Evolutionary conservation across 2,797 vertebrate species (phyloP), one percentile per base, ranked within the genome.

Genomic region (Sternarchorhynchus goeldii): DNA sequence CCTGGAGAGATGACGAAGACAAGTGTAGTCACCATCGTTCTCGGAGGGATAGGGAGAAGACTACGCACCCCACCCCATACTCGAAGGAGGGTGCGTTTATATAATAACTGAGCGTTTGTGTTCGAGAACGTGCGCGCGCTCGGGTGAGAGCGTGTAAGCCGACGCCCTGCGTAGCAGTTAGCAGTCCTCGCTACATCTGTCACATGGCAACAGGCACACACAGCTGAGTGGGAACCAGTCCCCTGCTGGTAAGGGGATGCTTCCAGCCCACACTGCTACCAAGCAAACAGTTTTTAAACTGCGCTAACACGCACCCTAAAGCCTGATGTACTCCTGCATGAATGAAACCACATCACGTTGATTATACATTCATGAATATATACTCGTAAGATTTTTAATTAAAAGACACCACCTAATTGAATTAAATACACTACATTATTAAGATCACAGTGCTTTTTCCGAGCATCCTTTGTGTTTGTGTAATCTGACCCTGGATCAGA

Each of bases 11-110:
- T 85, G 36, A 63, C 88, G 80, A 87, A 90, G 91, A 92, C 89
- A 92, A 92, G 92, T 92, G 91, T 91, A 93, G 90, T 90, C 89
- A 89, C 92, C 91, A 90, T 90, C 90, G 88, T 88, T 89, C 89
- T 90, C 85, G 20, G 41, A 71, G 73, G 76, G 79, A 77, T 87
- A 90, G 89, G 89, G 91, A 91, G 84, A 90, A 88, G 84, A 88
- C 89, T 85, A 86, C 89, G 87, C 81, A 87, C 75, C 56, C 66
- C 63, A 39, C 56, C 25, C 55, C 36, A 90, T 92, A 88, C 90
- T 91, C 90, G 90, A 91, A 90, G 90, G 91, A 89, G 90, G 90
- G 93, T 92, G 90, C 91, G 90, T 91, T 74, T 77, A 77, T 68
- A 71, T 83, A 77, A 91, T 92, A 92, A 90, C 88, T 91, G 91